These are phyloP conservation scores for Harpagoxenus sublaevis DNA, from an alignment of 2,888 invertebrate species.

Conservation along the genomic window DNA sequence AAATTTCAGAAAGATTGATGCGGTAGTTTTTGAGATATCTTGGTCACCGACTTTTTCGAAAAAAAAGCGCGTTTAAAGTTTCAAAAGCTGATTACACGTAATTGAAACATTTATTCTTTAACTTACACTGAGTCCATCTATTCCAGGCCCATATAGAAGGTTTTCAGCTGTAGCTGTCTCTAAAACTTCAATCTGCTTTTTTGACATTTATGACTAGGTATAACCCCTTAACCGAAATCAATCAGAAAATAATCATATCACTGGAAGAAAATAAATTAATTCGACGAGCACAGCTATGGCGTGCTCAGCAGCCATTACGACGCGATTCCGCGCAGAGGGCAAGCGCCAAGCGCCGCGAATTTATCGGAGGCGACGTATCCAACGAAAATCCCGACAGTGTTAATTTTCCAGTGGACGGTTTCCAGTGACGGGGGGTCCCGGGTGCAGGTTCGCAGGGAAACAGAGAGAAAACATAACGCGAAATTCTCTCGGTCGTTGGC, in stretches of 20 bases:
- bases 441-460: slow-evolving; percentile 60
- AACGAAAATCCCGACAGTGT: slow-evolving; percentile 81
- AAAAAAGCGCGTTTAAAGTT: too few species aligned
- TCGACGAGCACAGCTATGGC: slow-evolving; percentile 57
- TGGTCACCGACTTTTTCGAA: too few species aligned
- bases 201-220: too few species aligned
- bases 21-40: too few species aligned
- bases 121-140: too few species aligned
- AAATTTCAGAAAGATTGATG: too few species aligned
- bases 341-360: slow-evolving; percentile 54
- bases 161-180: too few species aligned
- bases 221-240: background rate
- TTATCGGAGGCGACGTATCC: slow-evolving; percentile 72
- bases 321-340: slow-evolving; percentile 6
- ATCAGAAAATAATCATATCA: slow-evolving; percentile 28
- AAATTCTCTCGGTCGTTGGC: slow-evolving; percentile 48
- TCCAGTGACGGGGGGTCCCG: slow-evolving; percentile 75
- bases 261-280: slow-evolving; percentile 67
- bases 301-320: slow-evolving; percentile 26
- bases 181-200: too few species aligned
- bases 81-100: too few species aligned
- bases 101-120: too few species aligned
- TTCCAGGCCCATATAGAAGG: too few species aligned
- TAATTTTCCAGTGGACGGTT: slow-evolving; percentile 83
- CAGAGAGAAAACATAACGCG: slow-evolving; percentile 68